Percentiles rank a stretch among this genome's conserved stretches.
These are phyloP conservation scores for Synanthedon vespiformis DNA, from an alignment of 2,888 invertebrate genomes.

Conservation along the genomic window DNA sequence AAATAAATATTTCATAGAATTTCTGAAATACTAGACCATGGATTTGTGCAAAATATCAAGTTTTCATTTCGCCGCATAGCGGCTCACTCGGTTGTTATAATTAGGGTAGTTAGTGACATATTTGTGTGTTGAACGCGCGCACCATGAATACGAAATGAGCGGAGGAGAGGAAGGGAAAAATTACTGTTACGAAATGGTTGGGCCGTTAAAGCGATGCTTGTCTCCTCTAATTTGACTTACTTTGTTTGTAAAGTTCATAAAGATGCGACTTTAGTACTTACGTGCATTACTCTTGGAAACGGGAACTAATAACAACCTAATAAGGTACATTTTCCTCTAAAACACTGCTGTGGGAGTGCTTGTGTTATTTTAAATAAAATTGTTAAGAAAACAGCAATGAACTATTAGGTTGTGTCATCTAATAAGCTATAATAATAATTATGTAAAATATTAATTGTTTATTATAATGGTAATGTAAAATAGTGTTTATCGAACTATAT, in stretches of 20 bases:
- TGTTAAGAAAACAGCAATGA: too few relatives aligned
- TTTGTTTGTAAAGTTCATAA: slow-evolving; percentile 9
- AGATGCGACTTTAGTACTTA: neutral
- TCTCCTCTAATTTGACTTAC: slow-evolving; percentile 15
- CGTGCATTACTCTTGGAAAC: too few relatives aligned
- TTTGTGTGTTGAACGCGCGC: slow-evolving; percentile 17
- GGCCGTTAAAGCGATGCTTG: slow-evolving; percentile 11
- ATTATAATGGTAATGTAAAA: too few relatives aligned
- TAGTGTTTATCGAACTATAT: too few relatives aligned
- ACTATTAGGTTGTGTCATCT: too few relatives aligned
- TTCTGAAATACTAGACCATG: neutral
- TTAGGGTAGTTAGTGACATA: slow-evolving; percentile 24
- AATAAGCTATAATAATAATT: too few relatives aligned
- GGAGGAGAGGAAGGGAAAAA: slow-evolving; percentile 7
- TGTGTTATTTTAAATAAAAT: too few relatives aligned
- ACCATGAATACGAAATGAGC: slow-evolving; percentile 24
- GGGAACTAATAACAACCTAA: too few relatives aligned
- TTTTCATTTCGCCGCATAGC: neutral
- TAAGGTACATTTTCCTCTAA: too few relatives aligned
- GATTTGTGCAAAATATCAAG: neutral
- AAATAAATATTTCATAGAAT: too few relatives aligned
- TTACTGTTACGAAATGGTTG: slow-evolving; percentile 11
- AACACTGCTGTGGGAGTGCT: too few relatives aligned
- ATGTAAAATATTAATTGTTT: too few relatives aligned
- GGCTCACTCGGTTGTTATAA: slow-evolving; percentile 10